These are phyloP conservation scores for Agrochola litura DNA, from an alignment of 2,888 invertebrate species.

Conservation along the genomic window DNA sequence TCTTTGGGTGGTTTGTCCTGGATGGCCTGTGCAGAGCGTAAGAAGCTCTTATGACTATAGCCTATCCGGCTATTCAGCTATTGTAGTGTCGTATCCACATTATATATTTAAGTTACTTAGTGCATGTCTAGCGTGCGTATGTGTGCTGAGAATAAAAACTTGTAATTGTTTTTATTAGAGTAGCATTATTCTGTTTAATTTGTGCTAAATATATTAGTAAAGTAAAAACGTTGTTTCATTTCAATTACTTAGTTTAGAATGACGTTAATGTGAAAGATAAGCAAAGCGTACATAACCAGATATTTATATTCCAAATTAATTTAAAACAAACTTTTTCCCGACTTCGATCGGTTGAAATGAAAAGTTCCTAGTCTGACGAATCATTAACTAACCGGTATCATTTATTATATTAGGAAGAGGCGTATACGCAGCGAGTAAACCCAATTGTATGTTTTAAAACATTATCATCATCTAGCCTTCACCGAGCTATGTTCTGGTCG, in stretches of 20 bases:
- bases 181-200: constrained; percentile 4
- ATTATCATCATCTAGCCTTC: too few relatives aligned
- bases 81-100: not conserved
- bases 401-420: too few relatives aligned
- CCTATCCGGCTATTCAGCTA: not conserved
- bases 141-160: not conserved
- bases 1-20: not conserved
- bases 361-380: not conserved
- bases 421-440: too few relatives aligned
- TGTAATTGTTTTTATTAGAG: not conserved
- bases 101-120: not conserved
- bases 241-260: not conserved
- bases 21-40: not conserved
- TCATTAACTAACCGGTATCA: not conserved
- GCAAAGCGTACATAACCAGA: not conserved
- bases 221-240: constrained; percentile 31
- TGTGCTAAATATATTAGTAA: constrained; percentile 14
- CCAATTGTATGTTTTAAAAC: not conserved
- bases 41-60: not conserved
- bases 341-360: not conserved
- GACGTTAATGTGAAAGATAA: not conserved
- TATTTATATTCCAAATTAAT: not conserved
- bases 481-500: not conserved
- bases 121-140: not conserved
- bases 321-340: not conserved